Conservation (phyloP, 1,140 invertebrate genomes). For the Asbolus verrucosus region DNA sequence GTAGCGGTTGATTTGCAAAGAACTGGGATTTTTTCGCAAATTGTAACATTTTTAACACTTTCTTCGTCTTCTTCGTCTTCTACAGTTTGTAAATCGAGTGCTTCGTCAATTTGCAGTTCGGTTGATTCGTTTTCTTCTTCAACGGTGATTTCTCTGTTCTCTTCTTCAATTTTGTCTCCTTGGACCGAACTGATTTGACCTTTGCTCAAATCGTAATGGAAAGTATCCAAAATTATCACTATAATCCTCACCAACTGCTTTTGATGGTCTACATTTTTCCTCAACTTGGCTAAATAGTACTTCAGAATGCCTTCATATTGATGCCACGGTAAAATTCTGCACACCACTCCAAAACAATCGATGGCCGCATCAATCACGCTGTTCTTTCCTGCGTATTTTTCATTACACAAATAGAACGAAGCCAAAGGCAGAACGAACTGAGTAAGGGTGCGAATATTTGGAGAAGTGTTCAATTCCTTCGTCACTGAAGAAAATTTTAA, state of each 20-base stretch:
- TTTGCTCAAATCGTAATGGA: constrained; percentile 91
- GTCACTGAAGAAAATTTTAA: constrained; percentile 74
- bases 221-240: constrained; percentile 87
- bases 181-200: constrained; percentile 63
- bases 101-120: constrained; percentile 63
- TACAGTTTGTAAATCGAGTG: constrained; percentile 13
- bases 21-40: constrained; percentile 70
- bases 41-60: constrained; percentile 61
- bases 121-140: constrained; percentile 50
- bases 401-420: constrained; percentile 82
- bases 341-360: constrained; percentile 80
- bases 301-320: constrained; percentile 86
- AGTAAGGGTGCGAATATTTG: constrained; percentile 78
- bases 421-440: constrained; percentile 89
- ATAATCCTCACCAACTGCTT: constrained; percentile 86
- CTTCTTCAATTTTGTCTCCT: constrained; percentile 54
- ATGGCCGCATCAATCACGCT: constrained; percentile 88
- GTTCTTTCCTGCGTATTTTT: constrained; percentile 80
- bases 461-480: constrained; percentile 69
- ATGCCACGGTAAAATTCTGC: constrained; percentile 85
- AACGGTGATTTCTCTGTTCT: constrained; percentile 41
- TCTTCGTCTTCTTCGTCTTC: constrained; percentile 47
- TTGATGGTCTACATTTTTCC: constrained; percentile 78
- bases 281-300: constrained; percentile 82
- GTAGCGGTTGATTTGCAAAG: constrained; percentile 80